Conservation (phyloP, 2,113 vertebrate genomes). For the Phainopepla nitens region DNA sequence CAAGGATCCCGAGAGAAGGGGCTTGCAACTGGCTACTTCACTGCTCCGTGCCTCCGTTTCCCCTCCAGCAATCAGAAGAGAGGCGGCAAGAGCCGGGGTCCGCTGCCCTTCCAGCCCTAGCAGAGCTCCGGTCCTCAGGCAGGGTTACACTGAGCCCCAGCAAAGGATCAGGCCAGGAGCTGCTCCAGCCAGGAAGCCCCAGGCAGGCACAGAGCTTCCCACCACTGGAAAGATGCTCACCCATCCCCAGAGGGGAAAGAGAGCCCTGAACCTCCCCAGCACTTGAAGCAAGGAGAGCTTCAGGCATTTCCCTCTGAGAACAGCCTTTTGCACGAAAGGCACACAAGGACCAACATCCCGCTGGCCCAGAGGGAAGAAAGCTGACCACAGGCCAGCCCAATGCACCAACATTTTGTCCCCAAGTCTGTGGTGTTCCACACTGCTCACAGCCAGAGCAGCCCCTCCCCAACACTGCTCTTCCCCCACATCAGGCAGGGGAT, state of each 20-base stretch:
- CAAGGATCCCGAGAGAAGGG: not conserved
- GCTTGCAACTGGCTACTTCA: not conserved
- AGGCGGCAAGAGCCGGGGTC: not conserved
- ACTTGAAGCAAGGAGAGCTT: not conserved
- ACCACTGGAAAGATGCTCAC: not conserved
- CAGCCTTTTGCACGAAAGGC: not conserved
- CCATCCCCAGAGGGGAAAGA: not conserved
- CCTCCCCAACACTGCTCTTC: not conserved
- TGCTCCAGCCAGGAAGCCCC: not conserved
- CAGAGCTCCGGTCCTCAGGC: not conserved
- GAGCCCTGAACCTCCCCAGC: not conserved
- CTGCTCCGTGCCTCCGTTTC: not conserved
- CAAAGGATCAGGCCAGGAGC: not conserved
- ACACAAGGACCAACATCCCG: not conserved
- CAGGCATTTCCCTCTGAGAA: not conserved
- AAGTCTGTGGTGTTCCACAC: not conserved
- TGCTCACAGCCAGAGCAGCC: not conserved
- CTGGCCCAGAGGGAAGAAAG: rapidly evolving
- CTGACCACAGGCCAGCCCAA: not conserved
- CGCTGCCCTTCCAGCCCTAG: not conserved
- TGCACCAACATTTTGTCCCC: not conserved
- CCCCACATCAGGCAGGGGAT: not conserved
- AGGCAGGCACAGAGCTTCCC: not conserved
- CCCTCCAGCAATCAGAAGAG: not conserved
- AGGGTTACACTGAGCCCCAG: not conserved